These are phyloP conservation scores for Anabas testudineus DNA, from an alignment of 2,797 vertebrate species.

Conservation along the genomic window DNA sequence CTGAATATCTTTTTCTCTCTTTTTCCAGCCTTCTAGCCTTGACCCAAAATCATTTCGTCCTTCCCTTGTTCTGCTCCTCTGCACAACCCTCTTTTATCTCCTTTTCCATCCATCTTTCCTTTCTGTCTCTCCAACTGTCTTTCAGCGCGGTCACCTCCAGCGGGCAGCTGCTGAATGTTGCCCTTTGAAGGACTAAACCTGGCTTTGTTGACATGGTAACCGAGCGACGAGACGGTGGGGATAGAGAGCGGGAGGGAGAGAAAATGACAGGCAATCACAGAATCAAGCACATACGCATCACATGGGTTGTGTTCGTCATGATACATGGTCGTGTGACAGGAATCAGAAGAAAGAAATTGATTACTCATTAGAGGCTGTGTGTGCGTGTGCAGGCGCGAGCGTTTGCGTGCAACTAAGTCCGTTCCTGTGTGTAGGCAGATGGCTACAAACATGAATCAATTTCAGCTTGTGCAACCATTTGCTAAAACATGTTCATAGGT, in stretches of 20 bases:
- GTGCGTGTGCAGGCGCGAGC: too few species aligned
- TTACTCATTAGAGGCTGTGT: slow-evolving; percentile 50
- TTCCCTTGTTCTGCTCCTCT: slow-evolving; percentile 46
- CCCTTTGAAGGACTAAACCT: slow-evolving; percentile 83
- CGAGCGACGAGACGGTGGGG: slow-evolving; percentile 52
- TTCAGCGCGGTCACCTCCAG: slow-evolving; percentile 68
- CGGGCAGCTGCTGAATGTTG: slow-evolving; percentile 69
- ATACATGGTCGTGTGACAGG: slow-evolving; percentile 53
- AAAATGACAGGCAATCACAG: slow-evolving; percentile 30
- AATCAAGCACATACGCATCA: slow-evolving; percentile 8
- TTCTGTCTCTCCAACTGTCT: slow-evolving; percentile 43
- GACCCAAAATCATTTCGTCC: slow-evolving; percentile 50
- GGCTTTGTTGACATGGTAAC: slow-evolving; percentile 84
- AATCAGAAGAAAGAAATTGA: slow-evolving; percentile 55
- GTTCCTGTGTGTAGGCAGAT: slow-evolving; percentile 34
- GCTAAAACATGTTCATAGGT: slow-evolving; percentile 26
- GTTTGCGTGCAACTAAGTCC: slow-evolving; percentile 17
- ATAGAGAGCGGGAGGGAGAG: slow-evolving; percentile 31
- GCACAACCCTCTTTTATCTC: slow-evolving; percentile 50
- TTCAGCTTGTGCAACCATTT: slow-evolving; percentile 29
- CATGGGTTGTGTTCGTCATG: slow-evolving; percentile 42
- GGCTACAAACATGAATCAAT: slow-evolving; percentile 45
- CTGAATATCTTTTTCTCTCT: slow-evolving; percentile 38
- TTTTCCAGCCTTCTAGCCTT: slow-evolving; percentile 50
- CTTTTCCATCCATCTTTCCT: slow-evolving; percentile 52